Percentiles rank a stretch among this genome's conserved stretches.
Evolutionary conservation across 2,888 invertebrate species (phyloP).

Genomic region (Steinernema carpocapsae): DNA sequence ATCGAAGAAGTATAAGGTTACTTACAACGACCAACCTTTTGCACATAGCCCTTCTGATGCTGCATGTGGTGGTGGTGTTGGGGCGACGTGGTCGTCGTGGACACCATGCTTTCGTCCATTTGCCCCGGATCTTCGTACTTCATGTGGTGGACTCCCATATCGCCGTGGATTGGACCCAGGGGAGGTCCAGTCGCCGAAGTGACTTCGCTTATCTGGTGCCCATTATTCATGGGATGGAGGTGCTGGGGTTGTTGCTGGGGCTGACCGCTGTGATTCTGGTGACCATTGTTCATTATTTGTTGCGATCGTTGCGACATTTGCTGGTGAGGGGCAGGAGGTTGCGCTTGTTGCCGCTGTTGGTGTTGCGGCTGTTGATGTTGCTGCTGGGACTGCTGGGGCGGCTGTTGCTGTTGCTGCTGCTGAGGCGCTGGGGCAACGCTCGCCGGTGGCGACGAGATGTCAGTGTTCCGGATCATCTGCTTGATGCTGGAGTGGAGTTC

Average conservation of each 20-base stretch:
- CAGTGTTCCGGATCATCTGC: slow-evolving; percentile 38
- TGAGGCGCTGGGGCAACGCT: slow-evolving; percentile 17
- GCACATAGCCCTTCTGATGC: neutral
- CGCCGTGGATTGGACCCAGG: slow-evolving; percentile 12
- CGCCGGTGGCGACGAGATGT: neutral
- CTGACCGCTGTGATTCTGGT: slow-evolving; percentile 26
- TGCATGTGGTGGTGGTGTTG: slow-evolving; percentile 22
- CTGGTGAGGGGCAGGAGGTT: too few relatives aligned
- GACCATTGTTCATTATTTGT: slow-evolving; percentile 27
- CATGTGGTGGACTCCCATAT: neutral
- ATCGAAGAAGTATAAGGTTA: neutral
- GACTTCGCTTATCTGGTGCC: slow-evolving; percentile 32
- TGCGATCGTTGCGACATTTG: slow-evolving; percentile 9
- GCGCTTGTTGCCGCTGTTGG: slow-evolving; percentile 4
- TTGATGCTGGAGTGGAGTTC: slow-evolving; percentile 53
- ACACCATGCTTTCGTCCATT: slow-evolving; percentile 21
- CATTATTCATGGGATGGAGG: slow-evolving; percentile 25
- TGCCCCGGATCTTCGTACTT: slow-evolving; percentile 26
- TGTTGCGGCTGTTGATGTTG: neutral
- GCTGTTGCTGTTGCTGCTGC: neutral
- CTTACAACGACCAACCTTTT: slow-evolving; percentile 34
- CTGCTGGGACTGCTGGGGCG: neutral
- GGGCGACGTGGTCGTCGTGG: slow-evolving; percentile 27
- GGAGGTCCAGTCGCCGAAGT: slow-evolving; percentile 21
- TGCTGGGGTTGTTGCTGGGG: slow-evolving; percentile 30